These are phyloP conservation scores for Brienomyrus brachyistius DNA, from an alignment of 2,113 vertebrate species.

Conservation along the genomic window DNA sequence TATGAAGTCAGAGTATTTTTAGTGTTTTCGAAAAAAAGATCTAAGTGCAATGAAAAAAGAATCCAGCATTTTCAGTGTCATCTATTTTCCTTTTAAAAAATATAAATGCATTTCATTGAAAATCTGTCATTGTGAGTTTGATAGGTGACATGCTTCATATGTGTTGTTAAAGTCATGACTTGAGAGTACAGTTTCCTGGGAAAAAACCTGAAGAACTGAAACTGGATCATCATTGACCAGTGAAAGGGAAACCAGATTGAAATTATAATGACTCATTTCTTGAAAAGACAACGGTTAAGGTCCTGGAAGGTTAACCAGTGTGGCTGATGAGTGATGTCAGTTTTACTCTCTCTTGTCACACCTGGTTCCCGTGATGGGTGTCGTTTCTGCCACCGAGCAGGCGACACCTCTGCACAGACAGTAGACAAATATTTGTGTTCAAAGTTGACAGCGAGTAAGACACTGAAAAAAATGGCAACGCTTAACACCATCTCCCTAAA, in stretches of 20 bases:
- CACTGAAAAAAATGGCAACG: not conserved
- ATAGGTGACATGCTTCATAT: conserved; percentile 28
- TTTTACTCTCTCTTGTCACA: not conserved
- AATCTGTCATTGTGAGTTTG: conserved; percentile 29
- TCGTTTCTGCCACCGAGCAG: not conserved
- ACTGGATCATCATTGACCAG: not conserved
- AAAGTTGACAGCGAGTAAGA: not conserved
- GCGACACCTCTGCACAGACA: not conserved
- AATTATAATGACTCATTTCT: not conserved
- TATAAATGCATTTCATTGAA: conserved; percentile 35
- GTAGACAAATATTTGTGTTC: not conserved
- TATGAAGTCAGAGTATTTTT: conserved; percentile 72
- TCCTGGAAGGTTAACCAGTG: not conserved
- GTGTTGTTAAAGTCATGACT: not conserved
- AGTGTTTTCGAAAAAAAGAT: conserved; percentile 62
- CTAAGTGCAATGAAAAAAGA: conserved; percentile 52
- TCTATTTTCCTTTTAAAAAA: conserved; percentile 37
- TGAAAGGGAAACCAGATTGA: not conserved
- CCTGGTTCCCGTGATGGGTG: not conserved
- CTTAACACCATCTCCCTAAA: not conserved
- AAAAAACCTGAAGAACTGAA: not conserved
- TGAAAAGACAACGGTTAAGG: not conserved
- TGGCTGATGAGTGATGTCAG: not conserved
- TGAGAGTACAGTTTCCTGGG: not conserved
- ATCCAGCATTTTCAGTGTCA: conserved; percentile 50